Evolutionary conservation across 1,140 invertebrate genomes (phyloP), one percentile per base, ranked within the genome.

Genomic region (Drosophila guanche): DNA sequence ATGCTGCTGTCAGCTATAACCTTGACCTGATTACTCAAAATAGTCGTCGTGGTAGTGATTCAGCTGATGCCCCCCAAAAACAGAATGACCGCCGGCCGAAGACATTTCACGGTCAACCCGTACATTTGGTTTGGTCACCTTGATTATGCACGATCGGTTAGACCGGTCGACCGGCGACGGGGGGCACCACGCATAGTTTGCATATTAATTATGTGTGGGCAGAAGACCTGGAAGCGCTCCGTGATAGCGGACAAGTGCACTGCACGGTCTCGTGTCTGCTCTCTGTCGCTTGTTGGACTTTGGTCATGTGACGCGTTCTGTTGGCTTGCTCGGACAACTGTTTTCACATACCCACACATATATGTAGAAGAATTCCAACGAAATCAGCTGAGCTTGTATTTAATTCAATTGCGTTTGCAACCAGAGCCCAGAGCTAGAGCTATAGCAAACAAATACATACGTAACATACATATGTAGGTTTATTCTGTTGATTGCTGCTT

Each of bases 21-120:
- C 81, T 85, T 85, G 81, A 85, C 81, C 81, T 33, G 46, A 77
- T 80, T 79, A 58, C 33, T 20, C 42, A 23, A 40, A 48, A 23
- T 20, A 37, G 10, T 12, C 33, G 33, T 12, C 33, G 33, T 12
- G 4, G 33, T 10, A 33, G 29, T 37, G 33, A 10, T 37, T 20
- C 16, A 20, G 33, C 10, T 37, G 33, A 3, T 33, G 29, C 2
- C 33, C 10, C 33, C 10, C 62, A 14, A 68, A 68, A 66, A 68
- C 23, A 20, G 61, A 54, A 33, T 51, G 50, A 66, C 62, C 22
- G 42, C 53, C 50, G 16, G 1, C 33, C 50, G 20, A 14, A 67
- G 56, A 69, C 66, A 68, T 68, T 73, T 73, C 58, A 73, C 37
- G 69, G 56, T 43, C 53, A 40, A 25, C 16, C 42, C 42, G 50